These are phyloP conservation scores for Agelas oroides DNA, from an alignment of 37 sponge, comb jelly and placozoan genomes.

Conservation along the genomic window DNA sequence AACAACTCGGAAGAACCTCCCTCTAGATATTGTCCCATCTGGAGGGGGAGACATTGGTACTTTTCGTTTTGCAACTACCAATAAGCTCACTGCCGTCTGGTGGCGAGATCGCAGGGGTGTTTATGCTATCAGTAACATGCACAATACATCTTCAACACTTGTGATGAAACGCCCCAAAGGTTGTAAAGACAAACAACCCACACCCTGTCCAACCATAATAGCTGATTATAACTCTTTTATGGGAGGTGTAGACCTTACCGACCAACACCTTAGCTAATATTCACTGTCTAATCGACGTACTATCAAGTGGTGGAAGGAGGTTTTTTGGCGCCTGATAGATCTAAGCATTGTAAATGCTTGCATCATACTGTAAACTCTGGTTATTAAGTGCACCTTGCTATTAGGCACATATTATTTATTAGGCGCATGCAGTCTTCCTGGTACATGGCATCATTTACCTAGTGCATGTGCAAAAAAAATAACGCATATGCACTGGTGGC, in stretches of 20 bases:
- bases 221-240: slow-evolving; percentile 34
- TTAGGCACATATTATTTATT: too few relatives aligned
- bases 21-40: too few relatives aligned
- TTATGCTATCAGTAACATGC: neutral
- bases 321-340: slow-evolving; percentile 36
- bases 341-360: slow-evolving; percentile 10
- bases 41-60: too few relatives aligned
- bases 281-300: neutral
- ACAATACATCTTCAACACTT: neutral
- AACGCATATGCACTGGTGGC: too few relatives aligned
- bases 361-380: too few relatives aligned
- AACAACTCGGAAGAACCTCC: too few relatives aligned
- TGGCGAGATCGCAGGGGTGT: slow-evolving; percentile 44
- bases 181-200: neutral
- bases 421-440: too few relatives aligned
- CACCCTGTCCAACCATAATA: slow-evolving; percentile 18
- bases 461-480: too few relatives aligned
- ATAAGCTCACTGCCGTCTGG: slow-evolving; percentile 10
- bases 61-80: slow-evolving; percentile 3
- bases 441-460: too few relatives aligned
- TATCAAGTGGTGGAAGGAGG: slow-evolving; percentile 30
- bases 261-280: slow-evolving; percentile 40
- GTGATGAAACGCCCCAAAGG: slow-evolving; percentile 28
- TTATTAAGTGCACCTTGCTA: too few relatives aligned
- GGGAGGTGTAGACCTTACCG: slow-evolving; percentile 43